These are phyloP conservation scores for Microplitis manilae DNA, from an alignment of 2,888 invertebrate species.

Conservation along the genomic window DNA sequence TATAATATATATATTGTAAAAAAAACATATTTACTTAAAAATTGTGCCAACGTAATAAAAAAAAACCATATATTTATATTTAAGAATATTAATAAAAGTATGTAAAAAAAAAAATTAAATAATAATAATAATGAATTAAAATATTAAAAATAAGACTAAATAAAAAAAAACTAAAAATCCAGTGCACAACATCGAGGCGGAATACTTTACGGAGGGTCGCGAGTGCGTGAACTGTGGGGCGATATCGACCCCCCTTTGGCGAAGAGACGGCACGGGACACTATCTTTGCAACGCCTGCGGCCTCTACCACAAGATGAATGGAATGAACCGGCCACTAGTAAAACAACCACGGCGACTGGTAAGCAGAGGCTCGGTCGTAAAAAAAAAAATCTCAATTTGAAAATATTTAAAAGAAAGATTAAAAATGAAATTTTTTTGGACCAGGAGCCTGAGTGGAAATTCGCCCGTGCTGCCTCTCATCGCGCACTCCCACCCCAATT, in stretches of 20 bases:
- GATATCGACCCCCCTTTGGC: conserved; percentile 96
- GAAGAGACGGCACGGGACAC: conserved; percentile 96
- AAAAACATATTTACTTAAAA: too few relatives aligned
- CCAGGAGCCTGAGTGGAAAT: conserved; percentile 71
- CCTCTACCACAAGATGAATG: conserved; percentile 98
- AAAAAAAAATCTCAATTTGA: conserved; percentile 10
- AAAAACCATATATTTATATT: too few relatives aligned
- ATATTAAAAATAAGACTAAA: conserved; percentile 9
- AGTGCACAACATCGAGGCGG: conserved; percentile 70
- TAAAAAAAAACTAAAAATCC: conserved; percentile 42
- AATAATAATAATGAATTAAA: background rate
- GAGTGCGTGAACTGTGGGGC: conserved; percentile 99
- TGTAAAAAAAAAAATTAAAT: background rate
- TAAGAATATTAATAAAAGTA: background rate
- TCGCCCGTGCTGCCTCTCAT: conserved; percentile 65
- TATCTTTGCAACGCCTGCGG: conserved; percentile 99
- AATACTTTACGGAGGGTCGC: conserved; percentile 82
- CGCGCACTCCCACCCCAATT: conserved; percentile 28
- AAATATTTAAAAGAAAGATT: conserved; percentile 5
- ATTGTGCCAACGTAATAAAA: too few relatives aligned
- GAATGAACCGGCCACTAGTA: conserved; percentile 92
- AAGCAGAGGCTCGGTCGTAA: conserved; percentile 72
- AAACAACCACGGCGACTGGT: conserved; percentile 94
- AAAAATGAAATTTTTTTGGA: conserved; percentile 40
- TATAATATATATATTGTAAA: too few relatives aligned